phyloP scores from a whole-genome alignment of 2,888 invertebrate genomes.

The Amiota minor region DNA sequence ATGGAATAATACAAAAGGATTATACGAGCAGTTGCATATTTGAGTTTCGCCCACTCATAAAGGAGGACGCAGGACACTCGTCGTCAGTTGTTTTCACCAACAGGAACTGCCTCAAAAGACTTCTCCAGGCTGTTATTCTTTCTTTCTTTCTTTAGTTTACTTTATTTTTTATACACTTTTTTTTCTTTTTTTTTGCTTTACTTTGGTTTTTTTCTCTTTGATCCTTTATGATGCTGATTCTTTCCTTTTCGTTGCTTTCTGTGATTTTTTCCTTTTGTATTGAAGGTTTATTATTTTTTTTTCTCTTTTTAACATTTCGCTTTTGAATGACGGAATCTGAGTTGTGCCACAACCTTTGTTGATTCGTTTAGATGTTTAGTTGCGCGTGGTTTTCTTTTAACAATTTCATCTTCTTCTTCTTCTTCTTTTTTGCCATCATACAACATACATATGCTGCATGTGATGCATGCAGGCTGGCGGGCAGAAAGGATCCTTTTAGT shows the following conservation, averaged over 20 bases:
- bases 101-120: not conserved
- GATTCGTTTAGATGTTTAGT: slow-evolving; percentile 14
- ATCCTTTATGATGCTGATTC: slow-evolving; percentile 2
- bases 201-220: not conserved
- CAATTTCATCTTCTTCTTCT: not conserved
- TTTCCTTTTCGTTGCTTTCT: not conserved
- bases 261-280: not conserved
- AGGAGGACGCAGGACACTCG: too few relatives aligned
- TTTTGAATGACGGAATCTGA: too few relatives aligned
- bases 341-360: not conserved
- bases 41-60: not conserved
- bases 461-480: too few relatives aligned
- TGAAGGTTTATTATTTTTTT: too few relatives aligned
- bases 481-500: too few relatives aligned
- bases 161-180: not conserved
- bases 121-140: not conserved
- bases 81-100: too few relatives aligned
- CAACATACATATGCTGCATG: too few relatives aligned
- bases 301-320: too few relatives aligned
- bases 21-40: slow-evolving; percentile 24
- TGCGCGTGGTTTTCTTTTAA: slow-evolving; percentile 11
- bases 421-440: not conserved
- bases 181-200: not conserved
- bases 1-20: slow-evolving; percentile 19
- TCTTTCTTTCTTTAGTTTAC: not conserved